A percentile compares a stretch with the other conserved stretches of the same genome.
Evolutionary conservation across 2,113 vertebrate species (phyloP).

Genomic region (Barnardius zonarius): DNA sequence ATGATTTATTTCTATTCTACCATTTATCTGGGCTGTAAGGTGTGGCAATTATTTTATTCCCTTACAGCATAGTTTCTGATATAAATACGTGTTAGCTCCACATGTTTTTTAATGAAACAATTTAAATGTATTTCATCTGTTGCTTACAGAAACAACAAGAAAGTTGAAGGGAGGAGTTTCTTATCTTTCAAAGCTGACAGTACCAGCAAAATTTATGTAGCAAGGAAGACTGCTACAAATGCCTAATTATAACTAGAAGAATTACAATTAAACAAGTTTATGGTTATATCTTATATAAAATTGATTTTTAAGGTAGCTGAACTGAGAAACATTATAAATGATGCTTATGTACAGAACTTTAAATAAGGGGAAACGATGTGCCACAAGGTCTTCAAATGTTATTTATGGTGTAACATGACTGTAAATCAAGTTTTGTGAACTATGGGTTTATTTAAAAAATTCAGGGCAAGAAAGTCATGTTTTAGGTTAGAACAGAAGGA

Average conservation of each 20-base stretch:
- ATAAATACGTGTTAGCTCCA: not conserved
- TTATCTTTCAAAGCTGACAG: not conserved
- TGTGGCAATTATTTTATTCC: not conserved
- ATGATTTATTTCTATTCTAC: not conserved
- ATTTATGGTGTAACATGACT: not conserved
- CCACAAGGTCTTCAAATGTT: not conserved
- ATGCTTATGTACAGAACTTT: not conserved
- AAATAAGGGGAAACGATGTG: not conserved
- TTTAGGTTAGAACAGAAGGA: not conserved
- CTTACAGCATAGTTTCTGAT: not conserved
- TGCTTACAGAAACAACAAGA: not conserved
- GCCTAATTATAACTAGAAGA: not conserved
- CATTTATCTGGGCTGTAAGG: not conserved
- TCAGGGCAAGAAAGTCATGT: not conserved
- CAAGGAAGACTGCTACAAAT: not conserved
- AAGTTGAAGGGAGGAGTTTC: rapidly evolving
- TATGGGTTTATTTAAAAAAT: not conserved
- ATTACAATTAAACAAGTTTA: not conserved
- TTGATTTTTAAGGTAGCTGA: not conserved
- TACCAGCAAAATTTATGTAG: not conserved
- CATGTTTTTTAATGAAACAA: not conserved
- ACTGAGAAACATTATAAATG: not conserved
- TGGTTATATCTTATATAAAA: not conserved
- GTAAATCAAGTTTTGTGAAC: not conserved
- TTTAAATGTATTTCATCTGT: not conserved